These are phyloP conservation scores for Lethocerus indicus DNA, from an alignment of 1,140 invertebrate genomes.

Conservation along the genomic window DNA sequence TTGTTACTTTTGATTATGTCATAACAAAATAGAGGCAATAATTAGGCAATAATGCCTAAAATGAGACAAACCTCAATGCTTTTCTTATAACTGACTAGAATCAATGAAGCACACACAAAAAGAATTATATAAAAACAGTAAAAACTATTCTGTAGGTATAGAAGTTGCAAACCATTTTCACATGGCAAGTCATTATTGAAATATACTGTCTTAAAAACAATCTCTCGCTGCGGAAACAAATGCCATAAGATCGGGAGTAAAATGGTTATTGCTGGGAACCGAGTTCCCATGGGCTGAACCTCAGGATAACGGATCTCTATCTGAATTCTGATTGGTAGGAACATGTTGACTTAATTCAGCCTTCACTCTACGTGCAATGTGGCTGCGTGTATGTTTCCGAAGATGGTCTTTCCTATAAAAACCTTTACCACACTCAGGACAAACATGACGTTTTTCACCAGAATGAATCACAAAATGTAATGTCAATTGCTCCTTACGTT, in stretches of 20 bases:
- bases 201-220: conserved; percentile 19
- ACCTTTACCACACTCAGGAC: conserved; percentile 37
- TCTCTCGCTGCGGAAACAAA: conserved; percentile 21
- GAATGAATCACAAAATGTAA: conserved; percentile 34
- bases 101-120: too few species aligned
- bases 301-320: conserved; percentile 16
- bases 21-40: too few species aligned
- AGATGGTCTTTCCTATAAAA: conserved; percentile 41
- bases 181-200: too few species aligned
- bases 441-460: conserved; percentile 28
- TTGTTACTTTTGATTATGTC: too few species aligned
- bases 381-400: conserved; percentile 36
- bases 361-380: conserved; percentile 40
- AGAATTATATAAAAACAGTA: too few species aligned
- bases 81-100: too few species aligned
- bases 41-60: too few species aligned
- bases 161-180: too few species aligned
- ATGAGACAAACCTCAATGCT: too few species aligned
- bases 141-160: too few species aligned
- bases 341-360: conserved; percentile 54
- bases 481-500: conserved; percentile 34
- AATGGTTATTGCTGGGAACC: conserved; percentile 3
- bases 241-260: conserved; percentile 19
- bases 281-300: conserved; percentile 14
- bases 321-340: conserved; percentile 15